Conservation (phyloP, 2,888 invertebrate genomes). For the Emmelina monodactyla region DNA sequence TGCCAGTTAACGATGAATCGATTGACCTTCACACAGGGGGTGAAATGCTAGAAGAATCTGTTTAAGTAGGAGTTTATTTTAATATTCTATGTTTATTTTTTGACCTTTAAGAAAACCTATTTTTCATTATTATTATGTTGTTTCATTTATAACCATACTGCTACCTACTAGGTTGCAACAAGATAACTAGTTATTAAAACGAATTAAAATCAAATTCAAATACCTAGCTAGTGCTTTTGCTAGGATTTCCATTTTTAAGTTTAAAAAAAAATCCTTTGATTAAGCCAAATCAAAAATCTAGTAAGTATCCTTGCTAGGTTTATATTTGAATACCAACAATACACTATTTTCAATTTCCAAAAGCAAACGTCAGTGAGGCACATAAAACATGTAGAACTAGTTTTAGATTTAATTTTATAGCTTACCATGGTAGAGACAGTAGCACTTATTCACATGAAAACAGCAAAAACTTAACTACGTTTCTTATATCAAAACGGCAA, state of each 20-base stretch:
- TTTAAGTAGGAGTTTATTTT: constrained; percentile 5
- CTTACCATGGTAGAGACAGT: not conserved
- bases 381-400: constrained; percentile 3
- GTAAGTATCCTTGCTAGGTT: constrained; percentile 2
- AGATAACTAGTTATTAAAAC: not conserved
- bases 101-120: constrained; percentile 3
- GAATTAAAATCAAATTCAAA: not conserved
- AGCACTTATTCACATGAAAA: constrained; percentile 1
- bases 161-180: constrained; percentile 1
- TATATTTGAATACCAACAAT: constrained; percentile 1
- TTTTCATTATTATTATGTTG: constrained; percentile 1
- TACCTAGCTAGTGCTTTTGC: not conserved
- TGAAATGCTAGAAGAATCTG: constrained; percentile 8
- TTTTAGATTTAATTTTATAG: constrained; percentile 2
- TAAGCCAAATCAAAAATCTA: constrained; percentile 3
- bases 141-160: constrained; percentile 1
- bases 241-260: not conserved
- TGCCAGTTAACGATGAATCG: constrained; percentile 9
- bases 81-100: constrained; percentile 4
- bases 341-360: constrained; percentile 1
- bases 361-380: constrained; percentile 2
- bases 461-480: not conserved
- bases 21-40: constrained; percentile 8
- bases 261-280: not conserved
- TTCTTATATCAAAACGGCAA: not conserved